A percentile compares a stretch with the other conserved stretches of the same genome.
Conservation (phyloP, 2,888 invertebrate species). For the Sarcophaga rosellei region DNA sequence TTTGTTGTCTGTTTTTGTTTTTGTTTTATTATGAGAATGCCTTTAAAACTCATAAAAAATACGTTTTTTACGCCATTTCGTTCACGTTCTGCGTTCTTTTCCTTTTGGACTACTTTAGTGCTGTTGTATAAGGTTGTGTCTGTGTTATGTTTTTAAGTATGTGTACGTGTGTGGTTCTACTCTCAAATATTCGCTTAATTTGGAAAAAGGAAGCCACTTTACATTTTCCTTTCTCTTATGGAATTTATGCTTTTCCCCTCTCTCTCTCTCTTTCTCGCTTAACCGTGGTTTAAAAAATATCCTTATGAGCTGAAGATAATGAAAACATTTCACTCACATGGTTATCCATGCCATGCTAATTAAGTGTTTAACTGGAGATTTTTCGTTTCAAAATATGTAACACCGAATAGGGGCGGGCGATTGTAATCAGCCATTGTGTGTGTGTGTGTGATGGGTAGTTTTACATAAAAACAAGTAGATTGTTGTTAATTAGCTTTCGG, state of each 20-base stretch:
- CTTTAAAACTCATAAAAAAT: slow-evolving; percentile 64
- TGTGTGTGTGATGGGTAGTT: not conserved
- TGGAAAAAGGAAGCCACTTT: slow-evolving; percentile 8
- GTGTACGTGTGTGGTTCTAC: not conserved
- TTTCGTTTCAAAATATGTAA: slow-evolving; percentile 10
- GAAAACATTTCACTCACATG: slow-evolving; percentile 64
- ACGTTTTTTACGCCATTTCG: slow-evolving; percentile 21
- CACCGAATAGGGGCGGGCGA: not conserved
- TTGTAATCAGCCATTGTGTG: not conserved
- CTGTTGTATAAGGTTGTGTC: not conserved
- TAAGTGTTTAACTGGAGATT: slow-evolving; percentile 66
- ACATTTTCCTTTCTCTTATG: slow-evolving; percentile 17
- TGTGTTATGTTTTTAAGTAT: not conserved
- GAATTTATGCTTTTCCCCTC: slow-evolving; percentile 49
- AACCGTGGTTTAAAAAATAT: not conserved
- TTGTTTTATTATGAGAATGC: slow-evolving; percentile 58
- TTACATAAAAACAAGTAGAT: slow-evolving; percentile 14
- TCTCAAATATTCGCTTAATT: slow-evolving; percentile 16
- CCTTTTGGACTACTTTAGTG: slow-evolving; percentile 38
- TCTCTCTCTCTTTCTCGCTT: not conserved
- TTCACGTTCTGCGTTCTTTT: not conserved
- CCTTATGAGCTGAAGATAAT: slow-evolving; percentile 42
- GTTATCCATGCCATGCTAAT: slow-evolving; percentile 64
- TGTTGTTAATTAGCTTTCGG: not conserved
- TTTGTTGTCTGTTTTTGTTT: slow-evolving; percentile 23